Percentiles rank a stretch among this genome's conserved stretches.
phyloP scores from a whole-genome alignment of 2,797 vertebrate genomes.

The Eidolon dupreanum region DNA sequence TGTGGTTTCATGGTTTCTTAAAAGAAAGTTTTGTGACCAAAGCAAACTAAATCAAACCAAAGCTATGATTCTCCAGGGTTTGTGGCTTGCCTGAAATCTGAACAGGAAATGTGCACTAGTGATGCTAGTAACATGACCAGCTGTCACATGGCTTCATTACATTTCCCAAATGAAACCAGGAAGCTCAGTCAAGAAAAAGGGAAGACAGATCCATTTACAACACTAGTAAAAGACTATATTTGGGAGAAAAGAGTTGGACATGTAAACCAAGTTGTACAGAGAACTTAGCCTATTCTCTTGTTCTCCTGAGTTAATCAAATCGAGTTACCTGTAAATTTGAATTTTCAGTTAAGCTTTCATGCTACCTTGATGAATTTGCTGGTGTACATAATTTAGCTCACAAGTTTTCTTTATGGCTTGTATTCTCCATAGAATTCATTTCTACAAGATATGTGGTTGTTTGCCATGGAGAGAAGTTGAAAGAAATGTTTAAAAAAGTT shows the following conservation, averaged over 20 bases:
- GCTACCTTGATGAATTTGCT: background rate
- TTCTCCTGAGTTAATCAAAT: background rate
- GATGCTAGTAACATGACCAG: background rate
- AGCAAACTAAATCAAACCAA: conserved; percentile 16
- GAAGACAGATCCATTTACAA: background rate
- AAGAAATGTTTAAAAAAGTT: background rate
- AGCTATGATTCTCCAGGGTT: background rate
- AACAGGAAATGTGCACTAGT: background rate
- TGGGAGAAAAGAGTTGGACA: background rate
- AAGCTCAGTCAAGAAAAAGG: background rate
- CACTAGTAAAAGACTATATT: background rate
- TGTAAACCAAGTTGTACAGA: background rate
- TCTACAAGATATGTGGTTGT: background rate
- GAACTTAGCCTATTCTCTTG: background rate
- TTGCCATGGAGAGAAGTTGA: background rate
- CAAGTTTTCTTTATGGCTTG: background rate
- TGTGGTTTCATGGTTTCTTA: conserved; percentile 49
- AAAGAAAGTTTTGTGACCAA: conserved; percentile 13
- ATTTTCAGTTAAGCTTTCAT: background rate
- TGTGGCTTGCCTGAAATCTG: conserved; percentile 51
- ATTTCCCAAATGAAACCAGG: background rate
- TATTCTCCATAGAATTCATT: background rate
- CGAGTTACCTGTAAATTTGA: background rate
- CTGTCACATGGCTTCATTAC: background rate
- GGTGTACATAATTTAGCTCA: background rate